These are phyloP conservation scores for Catagonus wagneri DNA, from an alignment of 2,113 vertebrate species.

Conservation along the genomic window DNA sequence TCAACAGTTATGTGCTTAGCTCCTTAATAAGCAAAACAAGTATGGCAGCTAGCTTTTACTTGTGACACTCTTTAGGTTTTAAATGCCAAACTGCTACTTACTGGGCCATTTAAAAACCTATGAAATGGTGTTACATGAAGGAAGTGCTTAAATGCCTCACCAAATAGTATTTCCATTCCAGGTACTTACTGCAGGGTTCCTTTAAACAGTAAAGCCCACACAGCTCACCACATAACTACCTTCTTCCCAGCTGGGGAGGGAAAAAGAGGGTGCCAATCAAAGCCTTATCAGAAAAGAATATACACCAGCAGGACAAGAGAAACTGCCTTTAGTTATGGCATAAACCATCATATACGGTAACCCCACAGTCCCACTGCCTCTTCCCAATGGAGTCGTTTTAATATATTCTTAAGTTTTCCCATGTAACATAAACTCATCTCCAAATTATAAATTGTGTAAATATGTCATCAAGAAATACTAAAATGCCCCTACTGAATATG, in stretches of 20 bases:
- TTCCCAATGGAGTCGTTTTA: background rate
- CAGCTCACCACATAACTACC: background rate
- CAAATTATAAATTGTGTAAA: conserved; percentile 67
- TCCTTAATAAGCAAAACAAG: background rate
- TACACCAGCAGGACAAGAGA: background rate
- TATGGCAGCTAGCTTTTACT: background rate
- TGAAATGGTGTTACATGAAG: conserved; percentile 32
- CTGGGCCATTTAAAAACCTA: conserved; percentile 13
- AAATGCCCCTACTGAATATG: conserved; percentile 52
- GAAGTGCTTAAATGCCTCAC: background rate
- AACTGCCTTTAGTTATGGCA: background rate
- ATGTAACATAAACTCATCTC: conserved; percentile 65
- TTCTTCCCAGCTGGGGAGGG: background rate
- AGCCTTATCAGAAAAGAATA: background rate
- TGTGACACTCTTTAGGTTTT: conserved; percentile 9
- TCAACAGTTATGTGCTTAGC: background rate
- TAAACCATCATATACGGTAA: background rate
- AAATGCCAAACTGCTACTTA: conserved; percentile 50
- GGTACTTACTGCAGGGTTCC: background rate
- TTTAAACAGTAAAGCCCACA: conserved; percentile 43
- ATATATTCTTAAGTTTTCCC: conserved; percentile 50
- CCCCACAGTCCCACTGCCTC: background rate
- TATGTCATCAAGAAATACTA: conserved; percentile 72
- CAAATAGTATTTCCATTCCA: conserved; percentile 46
- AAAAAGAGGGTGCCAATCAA: background rate